A percentile compares a stretch with the other conserved stretches of the same genome.
Evolutionary conservation across 2,888 invertebrate species (phyloP).

Genomic region (Strigamia crassipes): DNA sequence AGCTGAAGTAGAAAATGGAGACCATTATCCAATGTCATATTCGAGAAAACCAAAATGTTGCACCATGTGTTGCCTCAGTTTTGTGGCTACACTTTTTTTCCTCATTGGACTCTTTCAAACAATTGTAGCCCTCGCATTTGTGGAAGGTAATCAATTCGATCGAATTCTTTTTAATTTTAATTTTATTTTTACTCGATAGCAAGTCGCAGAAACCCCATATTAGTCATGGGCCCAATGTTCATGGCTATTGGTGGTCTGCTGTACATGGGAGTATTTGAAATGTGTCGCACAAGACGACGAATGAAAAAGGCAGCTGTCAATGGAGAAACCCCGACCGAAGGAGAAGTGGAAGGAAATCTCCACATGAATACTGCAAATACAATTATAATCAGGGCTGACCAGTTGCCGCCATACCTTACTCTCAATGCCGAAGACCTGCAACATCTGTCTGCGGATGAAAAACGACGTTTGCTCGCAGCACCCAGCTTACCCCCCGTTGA

Average conservation of each 20-base stretch:
- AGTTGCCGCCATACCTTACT: constrained; percentile 31
- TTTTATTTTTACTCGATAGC: neutral
- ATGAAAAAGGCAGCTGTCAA: neutral
- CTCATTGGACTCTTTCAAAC: constrained; percentile 32
- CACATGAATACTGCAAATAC: neutral
- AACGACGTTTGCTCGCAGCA: neutral
- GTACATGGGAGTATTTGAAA: constrained; percentile 9
- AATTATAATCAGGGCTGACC: constrained; percentile 3
- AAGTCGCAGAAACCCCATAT: constrained; percentile 5
- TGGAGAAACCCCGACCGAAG: neutral
- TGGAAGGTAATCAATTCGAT: neutral
- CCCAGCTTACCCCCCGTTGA: constrained; percentile 10
- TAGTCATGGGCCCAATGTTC: constrained; percentile 41
- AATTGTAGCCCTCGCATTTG: constrained; percentile 16
- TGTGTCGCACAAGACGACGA: constrained; percentile 33
- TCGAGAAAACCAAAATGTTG: constrained; percentile 1
- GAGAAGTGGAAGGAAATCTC: neutral
- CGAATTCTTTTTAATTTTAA: neutral
- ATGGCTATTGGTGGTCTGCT: neutral
- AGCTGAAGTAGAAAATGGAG: neutral
- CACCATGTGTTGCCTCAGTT: neutral
- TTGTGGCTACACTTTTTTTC: constrained; percentile 23
- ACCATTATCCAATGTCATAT: neutral
- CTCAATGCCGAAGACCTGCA: neutral
- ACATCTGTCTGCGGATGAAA: neutral